phyloP scores from a whole-genome alignment of 2,113 vertebrate genomes.

The Pardalotus punctatus region DNA sequence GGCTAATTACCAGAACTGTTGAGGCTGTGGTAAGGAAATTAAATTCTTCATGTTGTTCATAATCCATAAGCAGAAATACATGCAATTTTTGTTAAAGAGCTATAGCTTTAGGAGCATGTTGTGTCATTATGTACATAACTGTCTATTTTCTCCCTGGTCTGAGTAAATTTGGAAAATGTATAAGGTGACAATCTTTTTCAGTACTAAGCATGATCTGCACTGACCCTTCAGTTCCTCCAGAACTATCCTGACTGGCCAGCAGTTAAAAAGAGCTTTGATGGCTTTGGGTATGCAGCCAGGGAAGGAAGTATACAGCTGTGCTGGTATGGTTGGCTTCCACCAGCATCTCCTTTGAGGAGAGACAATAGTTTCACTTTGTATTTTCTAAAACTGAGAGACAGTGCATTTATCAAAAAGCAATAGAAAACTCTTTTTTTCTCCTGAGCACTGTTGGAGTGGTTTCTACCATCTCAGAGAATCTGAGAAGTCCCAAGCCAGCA shows the following conservation, averaged over 20 bases:
- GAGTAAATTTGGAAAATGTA: neutral
- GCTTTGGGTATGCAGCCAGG: neutral
- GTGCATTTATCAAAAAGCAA: neutral
- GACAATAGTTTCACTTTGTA: neutral
- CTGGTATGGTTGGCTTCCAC: neutral
- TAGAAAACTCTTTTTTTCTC: neutral
- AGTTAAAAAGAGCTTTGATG: neutral
- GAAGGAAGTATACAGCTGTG: neutral
- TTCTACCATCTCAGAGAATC: too few relatives aligned
- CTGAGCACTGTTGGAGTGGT: too few relatives aligned
- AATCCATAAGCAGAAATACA: neutral
- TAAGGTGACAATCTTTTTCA: neutral
- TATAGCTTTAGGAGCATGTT: neutral
- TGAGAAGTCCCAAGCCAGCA: too few relatives aligned
- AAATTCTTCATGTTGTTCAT: neutral
- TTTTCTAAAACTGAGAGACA: neutral
- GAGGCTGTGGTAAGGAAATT: neutral
- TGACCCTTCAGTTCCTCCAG: neutral
- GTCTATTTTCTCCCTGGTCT: neutral
- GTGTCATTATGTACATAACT: neutral
- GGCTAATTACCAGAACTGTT: neutral
- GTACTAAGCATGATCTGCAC: neutral
- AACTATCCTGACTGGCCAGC: neutral
- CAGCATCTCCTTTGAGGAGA: neutral
- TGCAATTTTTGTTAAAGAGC: neutral